Evolutionary conservation across 2,113 vertebrate genomes (phyloP).

Genomic region (Sclerurus mexicanus): DNA sequence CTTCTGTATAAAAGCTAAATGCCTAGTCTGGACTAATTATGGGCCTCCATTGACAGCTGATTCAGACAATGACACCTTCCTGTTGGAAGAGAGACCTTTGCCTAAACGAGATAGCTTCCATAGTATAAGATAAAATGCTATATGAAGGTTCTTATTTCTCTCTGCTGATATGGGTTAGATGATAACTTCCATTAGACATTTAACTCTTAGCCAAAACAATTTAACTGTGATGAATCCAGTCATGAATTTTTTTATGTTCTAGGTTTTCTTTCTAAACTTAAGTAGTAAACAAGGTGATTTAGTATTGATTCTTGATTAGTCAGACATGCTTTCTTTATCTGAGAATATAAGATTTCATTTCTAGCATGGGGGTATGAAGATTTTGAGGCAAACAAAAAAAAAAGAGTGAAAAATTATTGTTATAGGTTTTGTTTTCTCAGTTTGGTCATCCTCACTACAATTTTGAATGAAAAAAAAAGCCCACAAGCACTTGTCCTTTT

Average conservation of each 20-base stretch:
- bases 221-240: background rate
- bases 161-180: background rate
- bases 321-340: background rate
- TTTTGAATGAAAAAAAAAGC: fast-evolving
- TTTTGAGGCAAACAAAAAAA: background rate
- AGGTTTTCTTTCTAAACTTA: background rate
- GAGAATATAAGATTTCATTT: background rate
- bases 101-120: background rate
- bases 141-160: background rate
- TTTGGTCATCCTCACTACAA: background rate
- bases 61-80: background rate
- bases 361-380: background rate
- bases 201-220: background rate
- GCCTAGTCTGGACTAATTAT: background rate
- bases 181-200: background rate
- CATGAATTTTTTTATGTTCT: background rate
- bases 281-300: background rate
- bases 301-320: background rate
- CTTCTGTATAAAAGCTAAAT: background rate
- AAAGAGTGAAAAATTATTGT: background rate
- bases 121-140: background rate
- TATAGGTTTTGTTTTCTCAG: background rate
- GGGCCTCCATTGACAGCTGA: background rate
- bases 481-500: background rate
- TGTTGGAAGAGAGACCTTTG: background rate